phyloP scores from a whole-genome alignment of 2,888 invertebrate species.

The Dryobotodes eremita region DNA sequence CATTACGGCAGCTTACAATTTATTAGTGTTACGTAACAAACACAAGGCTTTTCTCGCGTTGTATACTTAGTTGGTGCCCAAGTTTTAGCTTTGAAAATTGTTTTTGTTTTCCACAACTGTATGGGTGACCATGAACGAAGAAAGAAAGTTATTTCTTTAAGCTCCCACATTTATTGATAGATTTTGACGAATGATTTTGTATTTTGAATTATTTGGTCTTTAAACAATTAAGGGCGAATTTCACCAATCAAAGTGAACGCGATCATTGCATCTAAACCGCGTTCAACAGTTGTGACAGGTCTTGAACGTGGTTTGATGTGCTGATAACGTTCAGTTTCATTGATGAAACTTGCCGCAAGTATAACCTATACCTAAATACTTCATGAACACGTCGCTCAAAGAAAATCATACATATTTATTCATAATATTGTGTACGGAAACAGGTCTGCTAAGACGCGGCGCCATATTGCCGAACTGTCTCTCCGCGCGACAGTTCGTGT shows the following conservation, averaged over 20 bases:
- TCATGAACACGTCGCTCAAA: neutral
- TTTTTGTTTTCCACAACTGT: neutral
- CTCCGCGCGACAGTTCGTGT: conserved; percentile 37
- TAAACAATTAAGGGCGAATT: too few relatives aligned
- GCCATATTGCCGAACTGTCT: conserved; percentile 45
- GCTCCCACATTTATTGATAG: too few relatives aligned
- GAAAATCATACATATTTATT: neutral
- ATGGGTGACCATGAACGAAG: too few relatives aligned
- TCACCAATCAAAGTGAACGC: too few relatives aligned
- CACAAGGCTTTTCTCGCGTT: conserved; percentile 15
- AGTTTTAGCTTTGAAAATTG: neutral
- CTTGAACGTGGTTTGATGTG: too few relatives aligned
- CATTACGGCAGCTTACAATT: conserved; percentile 38
- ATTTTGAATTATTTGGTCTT: too few relatives aligned
- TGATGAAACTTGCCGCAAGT: neutral
- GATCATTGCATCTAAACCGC: too few relatives aligned
- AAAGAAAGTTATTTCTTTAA: neutral
- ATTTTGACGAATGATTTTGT: too few relatives aligned
- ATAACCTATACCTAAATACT: neutral
- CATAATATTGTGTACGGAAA: neutral
- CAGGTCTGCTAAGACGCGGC: conserved; percentile 35
- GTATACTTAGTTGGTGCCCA: neutral
- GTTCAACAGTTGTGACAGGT: too few relatives aligned
- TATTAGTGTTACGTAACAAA: conserved; percentile 45
- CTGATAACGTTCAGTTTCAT: neutral